Conservation (phyloP, 2,113 vertebrate genomes). For the Callipepla californica region DNA sequence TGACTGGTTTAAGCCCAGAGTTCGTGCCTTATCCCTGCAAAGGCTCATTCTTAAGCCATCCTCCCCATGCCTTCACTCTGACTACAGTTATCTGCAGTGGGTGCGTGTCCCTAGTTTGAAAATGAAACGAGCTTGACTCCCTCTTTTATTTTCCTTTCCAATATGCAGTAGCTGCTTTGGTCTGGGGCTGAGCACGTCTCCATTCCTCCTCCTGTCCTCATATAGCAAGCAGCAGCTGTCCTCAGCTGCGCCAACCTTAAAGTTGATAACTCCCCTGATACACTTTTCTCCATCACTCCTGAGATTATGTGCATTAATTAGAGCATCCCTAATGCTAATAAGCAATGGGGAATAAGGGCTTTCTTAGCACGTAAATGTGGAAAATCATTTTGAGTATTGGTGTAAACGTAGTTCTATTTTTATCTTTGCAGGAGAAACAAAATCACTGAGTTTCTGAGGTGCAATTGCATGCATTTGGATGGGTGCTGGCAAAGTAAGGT, state of each 20-base stretch:
- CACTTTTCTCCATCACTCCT: not conserved
- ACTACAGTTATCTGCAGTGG: not conserved
- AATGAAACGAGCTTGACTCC: fast-evolving
- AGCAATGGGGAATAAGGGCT: not conserved
- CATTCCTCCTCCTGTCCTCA: not conserved
- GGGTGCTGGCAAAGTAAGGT: not conserved
- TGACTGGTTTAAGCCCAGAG: not conserved
- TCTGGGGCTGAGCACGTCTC: fast-evolving
- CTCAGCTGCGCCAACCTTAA: not conserved
- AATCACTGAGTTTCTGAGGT: not conserved
- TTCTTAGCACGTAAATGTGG: not conserved
- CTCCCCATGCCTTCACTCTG: not conserved
- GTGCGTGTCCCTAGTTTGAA: fast-evolving
- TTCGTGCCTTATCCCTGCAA: not conserved
- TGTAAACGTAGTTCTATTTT: not conserved
- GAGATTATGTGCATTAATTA: conserved; percentile 38
- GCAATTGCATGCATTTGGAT: fast-evolving
- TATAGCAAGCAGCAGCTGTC: not conserved
- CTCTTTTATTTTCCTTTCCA: not conserved
- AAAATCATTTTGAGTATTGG: not conserved
- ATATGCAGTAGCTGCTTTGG: fast-evolving
- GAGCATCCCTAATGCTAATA: conserved; percentile 65
- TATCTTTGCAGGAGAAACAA: not conserved
- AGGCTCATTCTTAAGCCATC: not conserved
- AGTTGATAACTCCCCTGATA: conserved; percentile 26